phyloP scores from a whole-genome alignment of 2,113 vertebrate genomes.

The Phalacrocorax carbo region DNA sequence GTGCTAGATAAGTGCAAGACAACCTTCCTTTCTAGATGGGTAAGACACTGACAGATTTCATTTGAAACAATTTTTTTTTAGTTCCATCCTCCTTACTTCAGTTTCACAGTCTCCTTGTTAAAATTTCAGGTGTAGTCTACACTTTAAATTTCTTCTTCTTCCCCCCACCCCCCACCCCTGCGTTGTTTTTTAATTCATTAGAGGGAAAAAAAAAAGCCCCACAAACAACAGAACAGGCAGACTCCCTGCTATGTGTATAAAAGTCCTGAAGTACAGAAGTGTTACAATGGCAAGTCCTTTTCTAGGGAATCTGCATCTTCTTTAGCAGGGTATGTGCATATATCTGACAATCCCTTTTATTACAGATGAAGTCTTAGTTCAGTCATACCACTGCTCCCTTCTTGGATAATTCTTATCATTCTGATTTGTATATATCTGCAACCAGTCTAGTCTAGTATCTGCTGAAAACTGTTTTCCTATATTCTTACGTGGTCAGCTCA shows the following conservation, averaged over 20 bases:
- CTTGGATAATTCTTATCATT: not conserved
- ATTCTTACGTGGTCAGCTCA: not conserved
- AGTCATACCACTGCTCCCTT: not conserved
- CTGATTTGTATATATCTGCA: not conserved
- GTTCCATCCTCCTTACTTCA: not conserved
- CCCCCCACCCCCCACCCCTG: too few species aligned
- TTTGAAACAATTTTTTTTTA: not conserved
- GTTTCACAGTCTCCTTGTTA: not conserved
- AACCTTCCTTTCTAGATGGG: conserved; percentile 1
- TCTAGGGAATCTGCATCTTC: not conserved
- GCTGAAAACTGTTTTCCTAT: not conserved
- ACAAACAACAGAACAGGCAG: not conserved
- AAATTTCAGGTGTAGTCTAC: not conserved
- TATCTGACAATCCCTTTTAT: not conserved
- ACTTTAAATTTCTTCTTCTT: not conserved
- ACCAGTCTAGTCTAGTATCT: not conserved
- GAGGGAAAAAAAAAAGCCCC: not conserved
- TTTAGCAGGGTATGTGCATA: not conserved
- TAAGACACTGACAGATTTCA: not conserved
- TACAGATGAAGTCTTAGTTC: not conserved
- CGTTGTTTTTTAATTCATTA: not conserved
- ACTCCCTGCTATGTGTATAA: not conserved
- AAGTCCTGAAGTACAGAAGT: not conserved
- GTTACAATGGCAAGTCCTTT: not conserved
- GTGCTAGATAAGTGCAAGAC: not conserved